A percentile compares a stretch with the other conserved stretches of the same genome.
Conservation (phyloP, 2,888 invertebrate species). For the Platynereis dumerilii region DNA sequence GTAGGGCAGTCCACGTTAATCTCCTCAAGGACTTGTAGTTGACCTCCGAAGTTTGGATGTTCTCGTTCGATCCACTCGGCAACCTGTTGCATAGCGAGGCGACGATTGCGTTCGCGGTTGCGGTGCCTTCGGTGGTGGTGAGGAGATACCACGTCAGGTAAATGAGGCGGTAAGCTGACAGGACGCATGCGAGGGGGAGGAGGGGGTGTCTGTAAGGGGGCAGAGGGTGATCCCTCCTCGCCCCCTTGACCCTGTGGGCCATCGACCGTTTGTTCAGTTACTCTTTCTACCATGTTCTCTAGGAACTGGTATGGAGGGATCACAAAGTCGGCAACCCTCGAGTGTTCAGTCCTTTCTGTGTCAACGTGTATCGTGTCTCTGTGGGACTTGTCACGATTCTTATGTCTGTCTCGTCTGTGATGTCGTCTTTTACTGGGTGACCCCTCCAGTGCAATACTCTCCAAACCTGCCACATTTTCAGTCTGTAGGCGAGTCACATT, state of each 20-base stretch:
- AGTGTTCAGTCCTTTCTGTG: constrained; percentile 30
- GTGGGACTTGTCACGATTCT: neutral
- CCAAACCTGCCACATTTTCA: neutral
- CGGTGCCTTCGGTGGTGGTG: constrained; percentile 66
- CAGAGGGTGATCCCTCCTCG: neutral
- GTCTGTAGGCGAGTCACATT: constrained; percentile 33
- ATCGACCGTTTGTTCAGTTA: constrained; percentile 14
- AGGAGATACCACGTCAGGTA: constrained; percentile 50
- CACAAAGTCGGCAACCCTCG: constrained; percentile 63
- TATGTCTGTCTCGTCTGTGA: neutral
- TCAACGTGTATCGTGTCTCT: neutral
- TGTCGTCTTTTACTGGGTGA: neutral
- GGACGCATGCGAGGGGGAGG: constrained; percentile 37
- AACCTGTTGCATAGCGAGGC: constrained; percentile 69
- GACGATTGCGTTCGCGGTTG: constrained; percentile 65
- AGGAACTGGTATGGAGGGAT: constrained; percentile 19
- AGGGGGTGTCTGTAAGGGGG: neutral
- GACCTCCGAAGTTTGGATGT: constrained; percentile 39
- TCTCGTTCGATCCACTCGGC: constrained; percentile 68
- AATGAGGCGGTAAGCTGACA: constrained; percentile 51
- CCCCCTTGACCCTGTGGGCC: neutral
- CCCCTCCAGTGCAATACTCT: neutral
- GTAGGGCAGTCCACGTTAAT: constrained; percentile 24
- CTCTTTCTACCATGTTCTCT: neutral
- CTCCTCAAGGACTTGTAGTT: neutral